phyloP scores from a whole-genome alignment of 1,140 invertebrate species.

The Trichomalopsis sarcophagae region DNA sequence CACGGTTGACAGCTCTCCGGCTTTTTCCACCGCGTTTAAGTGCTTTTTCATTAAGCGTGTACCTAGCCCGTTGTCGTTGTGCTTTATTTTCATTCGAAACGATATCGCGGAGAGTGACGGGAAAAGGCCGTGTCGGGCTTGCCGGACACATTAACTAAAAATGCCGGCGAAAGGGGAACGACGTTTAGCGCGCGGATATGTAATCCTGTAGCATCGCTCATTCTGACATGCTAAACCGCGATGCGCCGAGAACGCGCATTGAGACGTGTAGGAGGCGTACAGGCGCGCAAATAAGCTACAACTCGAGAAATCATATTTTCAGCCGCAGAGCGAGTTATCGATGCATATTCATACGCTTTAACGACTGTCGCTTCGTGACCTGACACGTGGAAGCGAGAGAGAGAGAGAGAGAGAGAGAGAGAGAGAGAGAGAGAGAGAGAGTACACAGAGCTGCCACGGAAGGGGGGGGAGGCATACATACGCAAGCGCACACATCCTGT shows the following conservation, averaged over 20 bases:
- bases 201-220: no score
- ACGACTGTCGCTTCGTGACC: conserved; percentile 15
- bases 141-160: no score
- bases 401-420: background rate
- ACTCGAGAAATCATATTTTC: conserved; percentile 64
- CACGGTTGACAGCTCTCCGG: no score
- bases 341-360: conserved; percentile 68
- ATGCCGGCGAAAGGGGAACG: no score
- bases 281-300: conserved; percentile 16
- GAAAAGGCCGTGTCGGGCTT: no score
- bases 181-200: no score
- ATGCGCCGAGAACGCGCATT: background rate
- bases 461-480: background rate
- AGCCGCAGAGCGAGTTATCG: conserved; percentile 56
- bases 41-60: background rate
- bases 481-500: conserved; percentile 4
- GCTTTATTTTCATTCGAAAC: no score
- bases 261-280: background rate
- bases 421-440: background rate
- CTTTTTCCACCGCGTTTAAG: no score
- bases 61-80: no score
- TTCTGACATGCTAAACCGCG: background rate
- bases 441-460: background rate
- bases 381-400: background rate
- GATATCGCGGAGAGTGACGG: no score